Percentiles rank a stretch among this genome's conserved stretches.
phyloP scores from a whole-genome alignment of 2,797 vertebrate species.

The Potorous gilbertii region DNA sequence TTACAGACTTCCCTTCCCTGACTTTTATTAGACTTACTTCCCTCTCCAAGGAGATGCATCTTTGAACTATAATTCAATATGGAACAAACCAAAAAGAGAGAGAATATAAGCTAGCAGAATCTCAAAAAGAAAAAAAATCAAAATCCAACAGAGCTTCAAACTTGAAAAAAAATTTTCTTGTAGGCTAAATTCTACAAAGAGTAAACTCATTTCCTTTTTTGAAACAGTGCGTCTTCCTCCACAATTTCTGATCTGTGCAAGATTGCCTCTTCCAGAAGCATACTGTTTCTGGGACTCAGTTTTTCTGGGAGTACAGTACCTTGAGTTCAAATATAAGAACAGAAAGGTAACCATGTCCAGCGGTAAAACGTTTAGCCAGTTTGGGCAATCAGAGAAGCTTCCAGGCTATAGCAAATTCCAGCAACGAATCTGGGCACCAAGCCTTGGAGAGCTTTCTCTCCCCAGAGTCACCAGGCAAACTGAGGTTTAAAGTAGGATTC shows the following conservation, averaged over 20 bases:
- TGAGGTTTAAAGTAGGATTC: neutral
- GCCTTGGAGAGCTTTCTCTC: neutral
- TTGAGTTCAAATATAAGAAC: constrained; percentile 39
- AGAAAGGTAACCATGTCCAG: neutral
- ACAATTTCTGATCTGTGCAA: constrained; percentile 27
- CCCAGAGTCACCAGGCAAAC: neutral
- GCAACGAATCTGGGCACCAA: neutral
- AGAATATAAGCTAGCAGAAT: constrained; percentile 51
- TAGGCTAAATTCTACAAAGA: constrained; percentile 64
- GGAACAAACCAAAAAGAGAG: constrained; percentile 59
- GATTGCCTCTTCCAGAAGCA: constrained; percentile 30
- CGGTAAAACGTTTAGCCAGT: neutral
- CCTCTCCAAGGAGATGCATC: constrained; percentile 51
- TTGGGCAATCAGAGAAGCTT: neutral
- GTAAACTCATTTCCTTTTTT: constrained; percentile 28
- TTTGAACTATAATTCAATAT: constrained; percentile 68
- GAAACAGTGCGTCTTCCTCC: neutral
- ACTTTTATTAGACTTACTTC: neutral
- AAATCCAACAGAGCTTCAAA: constrained; percentile 56
- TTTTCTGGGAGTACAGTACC: constrained; percentile 28
- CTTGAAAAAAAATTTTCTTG: constrained; percentile 44
- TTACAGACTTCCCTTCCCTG: constrained; percentile 24
- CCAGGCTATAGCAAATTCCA: neutral
- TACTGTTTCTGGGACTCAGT: constrained; percentile 19
- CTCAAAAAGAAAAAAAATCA: constrained; percentile 34